Evolutionary conservation across 2,113 vertebrate species (phyloP).

Genomic region (Spermophilus dauricus): DNA sequence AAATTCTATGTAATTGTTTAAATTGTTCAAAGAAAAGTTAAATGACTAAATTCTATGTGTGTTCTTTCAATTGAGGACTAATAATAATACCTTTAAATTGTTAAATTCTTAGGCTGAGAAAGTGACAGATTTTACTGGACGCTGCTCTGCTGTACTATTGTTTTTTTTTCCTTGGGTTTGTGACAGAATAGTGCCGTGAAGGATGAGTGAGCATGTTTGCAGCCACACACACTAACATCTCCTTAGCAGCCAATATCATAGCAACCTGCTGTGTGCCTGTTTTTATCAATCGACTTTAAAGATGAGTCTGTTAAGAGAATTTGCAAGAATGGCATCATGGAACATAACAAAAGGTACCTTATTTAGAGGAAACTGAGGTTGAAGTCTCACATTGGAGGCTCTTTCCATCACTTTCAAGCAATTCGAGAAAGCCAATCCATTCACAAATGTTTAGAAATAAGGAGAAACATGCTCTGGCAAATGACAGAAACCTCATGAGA

Average conservation of each 20-base stretch:
- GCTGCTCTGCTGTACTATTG: neutral
- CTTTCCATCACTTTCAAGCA: slow-evolving; percentile 21
- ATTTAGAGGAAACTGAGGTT: slow-evolving; percentile 41
- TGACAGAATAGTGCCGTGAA: slow-evolving; percentile 39
- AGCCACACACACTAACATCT: slow-evolving; percentile 2
- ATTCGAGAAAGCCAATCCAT: neutral
- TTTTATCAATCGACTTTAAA: slow-evolving; percentile 72
- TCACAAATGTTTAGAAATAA: slow-evolving; percentile 58
- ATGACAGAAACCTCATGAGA: neutral
- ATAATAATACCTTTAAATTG: neutral
- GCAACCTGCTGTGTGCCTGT: slow-evolving; percentile 15
- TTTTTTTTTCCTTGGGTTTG: neutral
- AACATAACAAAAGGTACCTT: slow-evolving; percentile 46
- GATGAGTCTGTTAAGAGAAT: slow-evolving; percentile 63
- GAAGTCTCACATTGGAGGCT: slow-evolving; percentile 52
- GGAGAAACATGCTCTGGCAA: slow-evolving; percentile 1
- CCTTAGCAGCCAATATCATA: slow-evolving; percentile 48
- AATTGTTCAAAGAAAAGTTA: slow-evolving; percentile 26
- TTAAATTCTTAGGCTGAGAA: neutral
- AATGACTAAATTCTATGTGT: neutral
- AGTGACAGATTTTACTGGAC: neutral
- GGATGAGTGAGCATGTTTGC: neutral
- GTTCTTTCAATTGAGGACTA: slow-evolving; percentile 18
- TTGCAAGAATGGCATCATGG: slow-evolving; percentile 62
- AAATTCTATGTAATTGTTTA: slow-evolving; percentile 4